Evolutionary conservation across 64 coral and sea anemone species (phyloP), one percentile per base, ranked within the genome.

Genomic region (Pachyseris speciosa): DNA sequence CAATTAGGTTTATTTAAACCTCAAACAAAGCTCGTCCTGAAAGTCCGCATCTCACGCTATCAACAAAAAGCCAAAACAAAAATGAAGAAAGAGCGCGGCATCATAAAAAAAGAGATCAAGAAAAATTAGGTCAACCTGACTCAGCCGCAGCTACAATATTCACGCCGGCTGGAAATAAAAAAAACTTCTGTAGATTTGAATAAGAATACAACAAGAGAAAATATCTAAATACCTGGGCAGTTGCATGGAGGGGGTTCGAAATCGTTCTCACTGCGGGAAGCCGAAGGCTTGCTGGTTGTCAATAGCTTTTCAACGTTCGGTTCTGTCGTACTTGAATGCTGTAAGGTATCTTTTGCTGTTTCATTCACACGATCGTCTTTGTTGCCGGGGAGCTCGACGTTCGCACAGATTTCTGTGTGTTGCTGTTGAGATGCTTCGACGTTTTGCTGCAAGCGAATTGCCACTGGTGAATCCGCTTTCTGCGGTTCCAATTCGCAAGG

Each of bases 1-100:
- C 90, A 96, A 96, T 96, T 96, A 96, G 94, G 80, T 89, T 76
- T 89, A 93, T 93, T 96, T 91, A 92, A 93, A 89, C 84, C 75
- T 87, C 84, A 93, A 92, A 96, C 94, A 96, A 96, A 96, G 94
- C 52, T 78, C 84, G 91, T 96, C 84, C 68, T 90, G 42, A 55
- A 48, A 76, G 74, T 80, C 40, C 79, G 33, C 22, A 57, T 52
- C 45, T 91, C 89, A 91, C 89, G 89, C 89, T 84, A 91, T 91
- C 88, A 16, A 69, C n/a, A 80, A 73, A n/a, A 60, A 60, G 53
- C 50, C 77, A 34, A 80, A 80, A 80, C 52, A 34, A 79, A 78
- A 78, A 16, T 17, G 13, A 52, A 60, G 7, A 75, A 34, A 32
- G 53, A 16, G 51, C 51, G 77, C 77, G 77, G 77, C 53, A 80